These are phyloP conservation scores for Corythaixoides concolor DNA, from an alignment of 2,113 vertebrate species.

Conservation along the genomic window DNA sequence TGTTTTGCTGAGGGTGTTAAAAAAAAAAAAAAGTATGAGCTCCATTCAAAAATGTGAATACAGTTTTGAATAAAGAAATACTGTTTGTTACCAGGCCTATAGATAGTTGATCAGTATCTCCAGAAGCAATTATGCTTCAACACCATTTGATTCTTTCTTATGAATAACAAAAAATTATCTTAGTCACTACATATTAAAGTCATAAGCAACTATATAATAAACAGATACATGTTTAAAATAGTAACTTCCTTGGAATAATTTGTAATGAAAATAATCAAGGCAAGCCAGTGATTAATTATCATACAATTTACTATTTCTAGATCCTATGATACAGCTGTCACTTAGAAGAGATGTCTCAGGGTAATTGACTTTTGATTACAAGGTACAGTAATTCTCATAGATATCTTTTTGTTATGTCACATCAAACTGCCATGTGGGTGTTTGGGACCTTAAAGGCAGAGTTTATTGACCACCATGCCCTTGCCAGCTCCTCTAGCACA, in stretches of 20 bases:
- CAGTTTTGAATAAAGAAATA: background rate
- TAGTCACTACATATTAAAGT: background rate
- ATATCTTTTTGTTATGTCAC: background rate
- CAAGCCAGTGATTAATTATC: background rate
- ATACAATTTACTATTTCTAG: slow-evolving; percentile 12
- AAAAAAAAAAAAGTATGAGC: background rate
- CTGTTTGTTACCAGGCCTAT: background rate
- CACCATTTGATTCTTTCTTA: background rate
- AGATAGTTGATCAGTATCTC: background rate
- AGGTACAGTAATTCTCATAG: background rate
- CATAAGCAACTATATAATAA: background rate
- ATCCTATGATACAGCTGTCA: background rate
- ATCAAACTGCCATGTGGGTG: background rate
- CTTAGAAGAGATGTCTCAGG: background rate
- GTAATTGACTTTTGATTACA: background rate
- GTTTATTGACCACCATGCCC: background rate
- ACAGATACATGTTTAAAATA: background rate
- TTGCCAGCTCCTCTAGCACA: background rate
- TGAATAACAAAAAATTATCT: background rate
- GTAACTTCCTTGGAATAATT: background rate
- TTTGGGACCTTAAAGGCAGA: background rate
- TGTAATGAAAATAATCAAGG: background rate
- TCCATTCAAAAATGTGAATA: background rate
- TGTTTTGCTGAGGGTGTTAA: background rate
- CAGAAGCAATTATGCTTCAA: background rate